phyloP scores from a whole-genome alignment of 2,888 invertebrate genomes.

The Diloba caeruleocephala region DNA sequence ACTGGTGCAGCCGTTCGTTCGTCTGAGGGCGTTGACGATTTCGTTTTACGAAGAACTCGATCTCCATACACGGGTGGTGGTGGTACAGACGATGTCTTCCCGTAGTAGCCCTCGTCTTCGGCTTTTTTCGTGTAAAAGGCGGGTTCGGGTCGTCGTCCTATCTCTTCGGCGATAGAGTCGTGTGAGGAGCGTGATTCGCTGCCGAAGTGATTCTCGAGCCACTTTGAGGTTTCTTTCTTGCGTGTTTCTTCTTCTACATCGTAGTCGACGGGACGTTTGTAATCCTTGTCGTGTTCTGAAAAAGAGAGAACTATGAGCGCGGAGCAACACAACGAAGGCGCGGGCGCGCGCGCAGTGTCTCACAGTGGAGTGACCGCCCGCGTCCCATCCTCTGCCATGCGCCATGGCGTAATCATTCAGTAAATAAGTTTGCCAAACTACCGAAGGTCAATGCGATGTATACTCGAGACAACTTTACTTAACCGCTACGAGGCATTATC shows the following conservation, averaged over 20 bases:
- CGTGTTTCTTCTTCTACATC: slow-evolving; percentile 96
- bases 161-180: slow-evolving; percentile 91
- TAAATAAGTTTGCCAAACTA: slow-evolving; percentile 86
- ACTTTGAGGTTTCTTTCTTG: slow-evolving; percentile 96
- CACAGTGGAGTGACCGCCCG: slow-evolving; percentile 71
- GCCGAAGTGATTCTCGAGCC: slow-evolving; percentile 97
- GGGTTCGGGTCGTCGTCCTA: slow-evolving; percentile 90
- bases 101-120: slow-evolving; percentile 84
- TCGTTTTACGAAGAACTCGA: slow-evolving; percentile 84
- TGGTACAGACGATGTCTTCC: slow-evolving; percentile 80
- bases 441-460: slow-evolving; percentile 85
- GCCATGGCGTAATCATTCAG: slow-evolving; percentile 83
- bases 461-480: slow-evolving; percentile 79
- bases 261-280: slow-evolving; percentile 94
- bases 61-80: slow-evolving; percentile 82
- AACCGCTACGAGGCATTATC: slow-evolving; percentile 70
- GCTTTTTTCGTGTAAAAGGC: slow-evolving; percentile 92
- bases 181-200: slow-evolving; percentile 94
- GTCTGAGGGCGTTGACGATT: slow-evolving; percentile 87
- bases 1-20: slow-evolving; percentile 80
- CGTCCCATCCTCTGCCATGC: slow-evolving; percentile 68
- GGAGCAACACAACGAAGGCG: slow-evolving; percentile 50
- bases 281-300: slow-evolving; percentile 92
- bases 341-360: slow-evolving; percentile 75
- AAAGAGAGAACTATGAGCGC: slow-evolving; percentile 70